A percentile compares a stretch with the other conserved stretches of the same genome.
phyloP scores from a whole-genome alignment of 2,113 vertebrate species.

The Aleadryas rufinucha region DNA sequence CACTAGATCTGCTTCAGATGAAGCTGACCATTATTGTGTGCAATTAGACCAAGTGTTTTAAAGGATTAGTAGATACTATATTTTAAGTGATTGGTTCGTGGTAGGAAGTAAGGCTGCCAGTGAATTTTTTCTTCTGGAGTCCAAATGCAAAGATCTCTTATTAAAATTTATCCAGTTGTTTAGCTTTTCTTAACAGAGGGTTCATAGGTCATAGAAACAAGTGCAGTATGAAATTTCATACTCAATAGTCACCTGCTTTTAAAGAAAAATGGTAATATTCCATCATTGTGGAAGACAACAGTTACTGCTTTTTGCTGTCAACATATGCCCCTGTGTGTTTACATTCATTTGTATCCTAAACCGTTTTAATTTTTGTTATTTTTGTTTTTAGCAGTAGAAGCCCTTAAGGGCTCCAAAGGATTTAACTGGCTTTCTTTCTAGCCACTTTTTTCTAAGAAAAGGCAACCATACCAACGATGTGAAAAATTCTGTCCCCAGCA shows the following conservation, averaged over 20 bases:
- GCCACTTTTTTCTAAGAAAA: not conserved
- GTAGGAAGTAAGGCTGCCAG: not conserved
- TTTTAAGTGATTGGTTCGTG: not conserved
- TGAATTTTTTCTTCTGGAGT: not conserved
- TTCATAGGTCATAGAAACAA: conserved; percentile 14
- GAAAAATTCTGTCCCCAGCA: not conserved
- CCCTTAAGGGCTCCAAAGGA: not conserved
- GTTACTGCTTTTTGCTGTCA: not conserved
- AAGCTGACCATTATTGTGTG: not conserved
- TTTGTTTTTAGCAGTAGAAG: not conserved
- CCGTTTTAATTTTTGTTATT: not conserved
- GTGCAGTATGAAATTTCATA: conserved; percentile 11
- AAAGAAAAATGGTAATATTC: not conserved
- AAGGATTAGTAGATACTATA: not conserved
- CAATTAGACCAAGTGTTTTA: not conserved
- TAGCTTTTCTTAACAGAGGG: not conserved
- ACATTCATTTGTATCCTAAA: not conserved
- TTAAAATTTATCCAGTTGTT: conserved; percentile 19
- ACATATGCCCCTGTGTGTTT: not conserved
- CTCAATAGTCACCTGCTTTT: not conserved
- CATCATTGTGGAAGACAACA: not conserved
- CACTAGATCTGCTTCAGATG: not conserved
- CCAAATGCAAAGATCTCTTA: not conserved
- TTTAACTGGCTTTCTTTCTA: not conserved
- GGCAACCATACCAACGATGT: not conserved